phyloP scores from a whole-genome alignment of 2,888 invertebrate genomes.

The Oscheius sp. region DNA sequence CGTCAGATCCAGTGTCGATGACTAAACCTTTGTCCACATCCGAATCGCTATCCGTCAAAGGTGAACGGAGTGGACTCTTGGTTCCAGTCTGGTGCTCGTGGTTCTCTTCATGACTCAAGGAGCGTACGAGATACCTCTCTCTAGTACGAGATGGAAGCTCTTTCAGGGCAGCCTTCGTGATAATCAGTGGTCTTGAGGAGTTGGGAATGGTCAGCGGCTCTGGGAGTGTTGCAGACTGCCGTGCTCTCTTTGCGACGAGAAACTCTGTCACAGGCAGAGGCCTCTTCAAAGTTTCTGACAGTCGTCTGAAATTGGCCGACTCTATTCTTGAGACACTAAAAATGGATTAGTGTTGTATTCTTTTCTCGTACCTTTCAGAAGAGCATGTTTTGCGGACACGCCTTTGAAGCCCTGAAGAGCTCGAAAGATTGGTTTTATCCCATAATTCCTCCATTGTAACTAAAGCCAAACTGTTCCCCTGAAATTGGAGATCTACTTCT shows the following conservation, averaged over 20 bases:
- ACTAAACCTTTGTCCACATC: not conserved
- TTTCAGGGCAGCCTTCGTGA: constrained; percentile 12
- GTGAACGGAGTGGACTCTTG: too few species aligned
- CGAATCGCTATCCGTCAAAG: too few species aligned
- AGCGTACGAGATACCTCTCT: not conserved
- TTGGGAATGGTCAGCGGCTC: not conserved
- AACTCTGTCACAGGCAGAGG: too few species aligned
- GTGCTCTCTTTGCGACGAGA: too few species aligned
- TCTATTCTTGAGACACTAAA: too few species aligned
- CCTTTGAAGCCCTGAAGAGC: too few species aligned
- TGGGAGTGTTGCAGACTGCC: too few species aligned
- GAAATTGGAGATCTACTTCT: not conserved
- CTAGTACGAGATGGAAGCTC: not conserved
- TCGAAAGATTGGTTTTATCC: not conserved
- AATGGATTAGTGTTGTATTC: too few species aligned
- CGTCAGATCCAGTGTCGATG: not conserved
- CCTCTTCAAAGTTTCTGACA: too few species aligned
- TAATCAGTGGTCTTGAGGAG: not conserved
- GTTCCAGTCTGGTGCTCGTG: not conserved
- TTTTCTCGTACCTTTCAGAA: too few species aligned
- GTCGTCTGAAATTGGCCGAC: too few species aligned
- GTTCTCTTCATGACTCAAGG: not conserved
- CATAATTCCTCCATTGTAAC: constrained; percentile 4
- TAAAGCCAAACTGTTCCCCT: constrained; percentile 17
- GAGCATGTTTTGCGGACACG: too few species aligned